Conservation (phyloP, 2,888 invertebrate genomes). For the Chloromyia formosa region DNA sequence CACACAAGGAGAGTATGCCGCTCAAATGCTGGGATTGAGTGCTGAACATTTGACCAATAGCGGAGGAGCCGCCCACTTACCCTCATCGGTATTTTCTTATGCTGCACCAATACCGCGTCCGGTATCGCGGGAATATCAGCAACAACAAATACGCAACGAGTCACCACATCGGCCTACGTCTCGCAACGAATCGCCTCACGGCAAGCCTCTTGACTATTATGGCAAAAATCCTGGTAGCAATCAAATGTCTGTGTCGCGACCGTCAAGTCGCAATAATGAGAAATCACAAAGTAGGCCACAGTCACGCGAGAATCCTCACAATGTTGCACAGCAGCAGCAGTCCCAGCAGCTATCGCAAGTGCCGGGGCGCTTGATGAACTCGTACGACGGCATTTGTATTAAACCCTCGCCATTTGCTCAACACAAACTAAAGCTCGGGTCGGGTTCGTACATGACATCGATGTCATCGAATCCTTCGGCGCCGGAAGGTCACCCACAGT, state of each 20-base stretch:
- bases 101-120: conserved; percentile 52
- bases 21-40: conserved; percentile 82
- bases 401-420: conserved; percentile 62
- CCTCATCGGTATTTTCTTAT: conserved; percentile 47
- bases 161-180: conserved; percentile 57
- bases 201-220: conserved; percentile 56
- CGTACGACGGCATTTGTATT: conserved; percentile 55
- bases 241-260: conserved; percentile 47
- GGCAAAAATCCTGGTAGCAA: conserved; percentile 53
- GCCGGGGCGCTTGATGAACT: conserved; percentile 40
- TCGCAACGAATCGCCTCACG: conserved; percentile 57
- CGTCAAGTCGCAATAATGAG: conserved; percentile 57
- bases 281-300: conserved; percentile 59
- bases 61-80: conserved; percentile 44
- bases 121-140: conserved; percentile 54
- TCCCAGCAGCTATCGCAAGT: conserved; percentile 22
- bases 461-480: conserved; percentile 36
- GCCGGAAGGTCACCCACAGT: conserved; percentile 49
- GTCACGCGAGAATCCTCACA: conserved; percentile 57
- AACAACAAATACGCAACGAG: conserved; percentile 54
- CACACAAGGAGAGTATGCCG: conserved; percentile 90
- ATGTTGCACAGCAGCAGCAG: conserved; percentile 34
- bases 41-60: conserved; percentile 65
- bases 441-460: conserved; percentile 35
- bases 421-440: conserved; percentile 62